phyloP scores from a whole-genome alignment of 2,113 vertebrate genomes.

The Picathartes gymnocephalus region DNA sequence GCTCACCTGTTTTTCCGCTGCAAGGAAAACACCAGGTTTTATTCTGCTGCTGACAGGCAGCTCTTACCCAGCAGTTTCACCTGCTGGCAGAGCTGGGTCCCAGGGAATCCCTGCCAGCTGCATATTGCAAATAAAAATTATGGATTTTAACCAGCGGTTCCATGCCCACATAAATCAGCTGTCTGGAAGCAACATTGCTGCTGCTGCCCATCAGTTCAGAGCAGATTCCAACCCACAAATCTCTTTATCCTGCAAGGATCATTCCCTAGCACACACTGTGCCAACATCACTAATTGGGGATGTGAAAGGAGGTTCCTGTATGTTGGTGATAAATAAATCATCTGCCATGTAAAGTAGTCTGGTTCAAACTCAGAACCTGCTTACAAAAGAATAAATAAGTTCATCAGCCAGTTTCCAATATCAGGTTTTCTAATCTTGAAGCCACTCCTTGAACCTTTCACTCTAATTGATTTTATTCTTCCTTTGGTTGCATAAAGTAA shows the following conservation, averaged over 20 bases:
- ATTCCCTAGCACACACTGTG: background rate
- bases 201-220: background rate
- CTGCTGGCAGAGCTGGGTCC: background rate
- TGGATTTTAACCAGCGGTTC: background rate
- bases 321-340: background rate
- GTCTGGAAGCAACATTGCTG: background rate
- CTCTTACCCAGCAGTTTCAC: background rate
- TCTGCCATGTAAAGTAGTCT: background rate
- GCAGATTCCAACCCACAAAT: background rate
- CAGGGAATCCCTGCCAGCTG: background rate
- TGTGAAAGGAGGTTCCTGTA: background rate
- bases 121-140: background rate
- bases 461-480: background rate
- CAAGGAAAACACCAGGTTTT: background rate
- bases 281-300: background rate
- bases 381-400: background rate
- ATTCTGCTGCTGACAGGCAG: background rate
- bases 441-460: background rate
- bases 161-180: background rate
- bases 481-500: background rate
- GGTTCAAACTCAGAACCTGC: background rate
- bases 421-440: background rate
- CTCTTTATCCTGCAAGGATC: background rate
- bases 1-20: background rate
- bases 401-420: background rate